Evolutionary conservation across 2,113 vertebrate genomes (phyloP), one percentile per base, ranked within the genome.

Genomic region (Istiophorus platypterus): DNA sequence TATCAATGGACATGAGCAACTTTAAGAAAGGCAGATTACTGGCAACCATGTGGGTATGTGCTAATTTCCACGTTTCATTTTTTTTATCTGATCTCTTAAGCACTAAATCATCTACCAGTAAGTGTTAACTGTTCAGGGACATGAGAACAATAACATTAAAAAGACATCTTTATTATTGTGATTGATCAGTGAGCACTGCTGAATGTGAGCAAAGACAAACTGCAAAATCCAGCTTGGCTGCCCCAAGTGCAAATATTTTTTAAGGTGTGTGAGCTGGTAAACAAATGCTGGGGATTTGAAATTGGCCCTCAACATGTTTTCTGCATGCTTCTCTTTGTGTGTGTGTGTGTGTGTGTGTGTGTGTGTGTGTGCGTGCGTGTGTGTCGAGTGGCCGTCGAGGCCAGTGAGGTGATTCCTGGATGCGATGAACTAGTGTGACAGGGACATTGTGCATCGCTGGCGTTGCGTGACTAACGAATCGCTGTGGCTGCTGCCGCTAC

Each of bases 381-480:
- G 84, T 65, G 68, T 58, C 5, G 27, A 59, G 73, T 18, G 18
- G 69, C 70, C 63, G 18, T 24, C 8, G 34, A 67, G 37, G 61
- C 39, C 17, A 47, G 26, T 45, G 82, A 84, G 67, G 83, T 78
- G 85, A 85, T 68, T 75, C 63, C 57, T 47, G 51, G 82, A 68
- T 66, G 75, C 29, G 72, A 87, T 87, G 85, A 93, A 70, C 84
- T 27, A 58, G 41, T 84, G 84, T 93, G 93, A 94, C 92, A 93
- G 92, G 41, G 57, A 84, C 80, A 94, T 95, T 95, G 93, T 95
- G 75, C 67, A 61, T 85, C 1, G 42, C 72, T 83, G 78, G 75
- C 26, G 88, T 92, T 88, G 94, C 91, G 90, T 94, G 91, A 92
- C 82, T 94, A 95, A 95, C 78, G 67, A 91, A 81, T 65, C 15